These are phyloP conservation scores for Apamea epomidion DNA, from an alignment of 2,888 invertebrate genomes.

Conservation along the genomic window DNA sequence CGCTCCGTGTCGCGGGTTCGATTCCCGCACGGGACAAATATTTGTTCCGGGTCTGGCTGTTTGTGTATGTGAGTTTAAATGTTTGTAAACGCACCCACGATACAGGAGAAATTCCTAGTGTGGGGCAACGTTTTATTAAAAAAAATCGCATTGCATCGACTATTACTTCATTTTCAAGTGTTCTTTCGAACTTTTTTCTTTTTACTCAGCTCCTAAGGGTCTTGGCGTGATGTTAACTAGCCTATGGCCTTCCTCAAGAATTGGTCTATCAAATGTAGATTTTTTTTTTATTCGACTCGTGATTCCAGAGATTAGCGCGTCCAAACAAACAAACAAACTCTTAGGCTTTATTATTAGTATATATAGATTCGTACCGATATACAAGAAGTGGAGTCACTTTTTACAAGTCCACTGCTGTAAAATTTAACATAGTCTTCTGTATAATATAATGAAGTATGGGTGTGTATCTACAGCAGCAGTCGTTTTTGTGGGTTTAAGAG, in stretches of 20 bases:
- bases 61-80: too few relatives aligned
- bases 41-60: too few relatives aligned
- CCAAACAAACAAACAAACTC: not conserved
- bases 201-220: too few relatives aligned
- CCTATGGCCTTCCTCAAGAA: not conserved
- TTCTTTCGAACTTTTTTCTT: too few relatives aligned
- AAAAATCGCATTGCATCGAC: too few relatives aligned
- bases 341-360: not conserved
- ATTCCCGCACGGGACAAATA: too few relatives aligned
- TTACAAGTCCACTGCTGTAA: not conserved
- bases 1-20: too few relatives aligned
- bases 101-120: too few relatives aligned
- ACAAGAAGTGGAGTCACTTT: not conserved
- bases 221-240: not conserved
- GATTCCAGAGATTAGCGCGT: not conserved
- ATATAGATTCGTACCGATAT: not conserved
- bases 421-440: not conserved
- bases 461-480: constrained; percentile 14
- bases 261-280: not conserved
- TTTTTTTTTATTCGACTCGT: not conserved
- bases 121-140: too few relatives aligned
- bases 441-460: constrained; percentile 1
- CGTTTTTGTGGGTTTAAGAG: constrained; percentile 18
- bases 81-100: too few relatives aligned
- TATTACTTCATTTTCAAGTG: too few relatives aligned